Conservation (phyloP, 2,888 invertebrate species). For the Nebria salina region DNA sequence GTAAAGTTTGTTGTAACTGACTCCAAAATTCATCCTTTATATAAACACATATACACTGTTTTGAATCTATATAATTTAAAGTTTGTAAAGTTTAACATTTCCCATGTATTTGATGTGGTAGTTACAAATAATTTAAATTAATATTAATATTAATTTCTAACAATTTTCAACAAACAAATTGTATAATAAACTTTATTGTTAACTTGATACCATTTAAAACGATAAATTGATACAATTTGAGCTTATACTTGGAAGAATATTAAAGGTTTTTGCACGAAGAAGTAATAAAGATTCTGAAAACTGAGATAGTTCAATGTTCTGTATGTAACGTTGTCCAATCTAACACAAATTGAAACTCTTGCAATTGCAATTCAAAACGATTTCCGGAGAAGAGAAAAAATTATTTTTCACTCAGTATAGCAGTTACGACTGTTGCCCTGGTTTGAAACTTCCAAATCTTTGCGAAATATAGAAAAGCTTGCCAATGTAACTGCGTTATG, state of each 20-base stretch:
- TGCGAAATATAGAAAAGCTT: neutral
- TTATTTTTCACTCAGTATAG: neutral
- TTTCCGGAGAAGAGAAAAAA: neutral
- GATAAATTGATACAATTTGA: too few relatives aligned
- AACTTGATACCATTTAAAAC: too few relatives aligned
- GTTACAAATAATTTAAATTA: too few relatives aligned
- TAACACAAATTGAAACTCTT: neutral
- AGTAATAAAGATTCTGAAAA: neutral
- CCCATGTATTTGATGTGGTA: too few relatives aligned
- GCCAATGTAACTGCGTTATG: too few relatives aligned
- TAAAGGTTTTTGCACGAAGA: neutral
- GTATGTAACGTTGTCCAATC: neutral
- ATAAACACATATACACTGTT: too few relatives aligned
- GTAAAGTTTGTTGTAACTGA: neutral
- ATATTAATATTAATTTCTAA: too few relatives aligned
- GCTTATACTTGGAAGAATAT: neutral
- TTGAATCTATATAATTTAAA: too few relatives aligned
- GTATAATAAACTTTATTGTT: too few relatives aligned
- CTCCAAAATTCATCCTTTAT: neutral
- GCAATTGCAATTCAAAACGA: neutral
- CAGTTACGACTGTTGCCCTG: neutral
- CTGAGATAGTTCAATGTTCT: neutral
- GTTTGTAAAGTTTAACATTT: too few relatives aligned
- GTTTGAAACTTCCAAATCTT: neutral
- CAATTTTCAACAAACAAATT: too few relatives aligned